Evolutionary conservation across 2,888 invertebrate genomes (phyloP).

Genomic region (Automeris io): DNA sequence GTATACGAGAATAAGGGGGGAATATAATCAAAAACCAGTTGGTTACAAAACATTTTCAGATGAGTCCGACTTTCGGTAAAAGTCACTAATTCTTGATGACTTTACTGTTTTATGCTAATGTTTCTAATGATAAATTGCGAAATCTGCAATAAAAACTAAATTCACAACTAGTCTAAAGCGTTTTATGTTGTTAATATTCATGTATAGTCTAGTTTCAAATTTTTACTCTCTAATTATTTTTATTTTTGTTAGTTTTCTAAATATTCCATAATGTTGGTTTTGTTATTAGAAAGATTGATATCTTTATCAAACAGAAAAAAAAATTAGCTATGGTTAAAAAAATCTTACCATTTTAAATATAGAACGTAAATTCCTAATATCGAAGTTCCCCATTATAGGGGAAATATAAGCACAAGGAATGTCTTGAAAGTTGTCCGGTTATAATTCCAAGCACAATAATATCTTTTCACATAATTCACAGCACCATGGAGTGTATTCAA

Average conservation of each 20-base stretch:
- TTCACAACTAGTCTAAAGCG: neutral
- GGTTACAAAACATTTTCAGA: conserved; percentile 43
- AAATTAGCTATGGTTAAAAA: neutral
- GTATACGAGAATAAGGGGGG: conserved; percentile 31
- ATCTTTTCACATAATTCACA: conserved; percentile 65
- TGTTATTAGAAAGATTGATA: too few relatives aligned
- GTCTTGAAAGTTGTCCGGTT: conserved; percentile 34
- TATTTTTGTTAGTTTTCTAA: too few relatives aligned
- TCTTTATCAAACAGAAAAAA: neutral
- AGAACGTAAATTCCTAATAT: conserved; percentile 43
- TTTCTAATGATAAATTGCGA: conserved; percentile 24
- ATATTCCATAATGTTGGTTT: too few relatives aligned
- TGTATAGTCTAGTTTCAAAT: neutral
- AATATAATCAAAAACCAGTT: conserved; percentile 45
- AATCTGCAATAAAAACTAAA: conserved; percentile 10
- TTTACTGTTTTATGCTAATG: conserved; percentile 2
- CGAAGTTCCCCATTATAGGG: conserved; percentile 58
- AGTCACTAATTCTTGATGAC: conserved; percentile 21
- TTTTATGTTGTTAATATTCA: neutral
- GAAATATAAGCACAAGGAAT: conserved; percentile 37
- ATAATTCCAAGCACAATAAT: conserved; percentile 37
- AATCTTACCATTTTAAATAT: conserved; percentile 64
- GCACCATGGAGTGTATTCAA: conserved; percentile 39
- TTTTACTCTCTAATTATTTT: too few relatives aligned
- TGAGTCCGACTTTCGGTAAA: conserved; percentile 30